These are phyloP conservation scores for Drosophila trichaetosa DNA, from an alignment of 2,888 invertebrate species.

Conservation along the genomic window DNA sequence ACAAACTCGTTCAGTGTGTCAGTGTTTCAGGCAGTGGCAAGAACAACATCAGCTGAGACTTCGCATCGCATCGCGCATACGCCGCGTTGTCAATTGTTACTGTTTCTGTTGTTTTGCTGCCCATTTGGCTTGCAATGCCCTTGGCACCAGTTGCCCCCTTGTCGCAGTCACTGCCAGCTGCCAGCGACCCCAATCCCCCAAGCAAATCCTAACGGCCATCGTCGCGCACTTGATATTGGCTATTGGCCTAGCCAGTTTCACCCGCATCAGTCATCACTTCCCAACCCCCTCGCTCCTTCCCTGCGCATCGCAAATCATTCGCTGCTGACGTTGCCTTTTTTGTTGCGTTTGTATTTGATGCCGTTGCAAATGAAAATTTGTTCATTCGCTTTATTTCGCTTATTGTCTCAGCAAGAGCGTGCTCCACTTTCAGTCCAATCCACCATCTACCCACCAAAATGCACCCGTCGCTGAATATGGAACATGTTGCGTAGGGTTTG, in stretches of 20 bases:
- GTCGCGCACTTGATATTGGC: conserved; percentile 74
- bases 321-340: conserved; percentile 22
- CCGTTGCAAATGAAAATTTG: conserved; percentile 54
- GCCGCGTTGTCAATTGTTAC: conserved; percentile 73
- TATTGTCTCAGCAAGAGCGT: conserved; percentile 39
- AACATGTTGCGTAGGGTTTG: conserved; percentile 78
- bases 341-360: conserved; percentile 34
- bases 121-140: conserved; percentile 50
- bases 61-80: conserved; percentile 67
- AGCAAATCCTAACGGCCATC: conserved; percentile 53
- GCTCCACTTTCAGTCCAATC: conserved; percentile 65
- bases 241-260: conserved; percentile 64
- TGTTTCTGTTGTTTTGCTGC: conserved; percentile 13
- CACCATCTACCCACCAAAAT: conserved; percentile 2
- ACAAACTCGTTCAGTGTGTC: conserved; percentile 77
- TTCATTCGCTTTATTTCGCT: conserved; percentile 49
- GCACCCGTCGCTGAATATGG: conserved; percentile 57
- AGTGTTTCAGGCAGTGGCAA: conserved; percentile 63
- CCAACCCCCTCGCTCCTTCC: not conserved
- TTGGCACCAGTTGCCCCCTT: conserved; percentile 67
- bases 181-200: conserved; percentile 51
- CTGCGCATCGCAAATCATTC: conserved; percentile 6
- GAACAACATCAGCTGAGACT: conserved; percentile 61
- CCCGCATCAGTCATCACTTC: conserved; percentile 13
- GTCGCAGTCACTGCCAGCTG: conserved; percentile 14